Evolutionary conservation across 2,797 vertebrate species (phyloP).

Genomic region (Chloroceryle amazona): DNA sequence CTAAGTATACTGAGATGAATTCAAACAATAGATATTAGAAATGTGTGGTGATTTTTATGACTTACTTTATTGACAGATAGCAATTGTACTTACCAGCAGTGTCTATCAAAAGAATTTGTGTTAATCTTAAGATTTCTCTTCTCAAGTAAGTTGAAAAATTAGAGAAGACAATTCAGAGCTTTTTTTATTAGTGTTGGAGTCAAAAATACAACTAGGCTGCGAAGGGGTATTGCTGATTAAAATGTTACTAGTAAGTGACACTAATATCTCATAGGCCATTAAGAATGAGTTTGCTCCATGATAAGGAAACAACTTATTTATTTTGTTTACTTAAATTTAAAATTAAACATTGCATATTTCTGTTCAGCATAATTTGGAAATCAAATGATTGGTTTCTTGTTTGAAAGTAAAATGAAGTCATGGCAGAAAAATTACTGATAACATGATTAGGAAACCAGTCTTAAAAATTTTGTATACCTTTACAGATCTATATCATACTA

Average conservation of each 20-base stretch:
- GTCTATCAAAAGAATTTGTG: neutral
- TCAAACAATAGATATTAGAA: neutral
- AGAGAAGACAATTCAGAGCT: neutral
- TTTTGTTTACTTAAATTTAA: neutral
- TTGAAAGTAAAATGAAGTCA: neutral
- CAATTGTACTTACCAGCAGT: neutral
- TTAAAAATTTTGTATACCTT: neutral
- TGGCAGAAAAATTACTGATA: neutral
- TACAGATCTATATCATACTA: slow-evolving; percentile 83
- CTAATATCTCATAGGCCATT: neutral
- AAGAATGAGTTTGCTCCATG: neutral
- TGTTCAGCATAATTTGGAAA: neutral
- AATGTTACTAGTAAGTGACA: neutral
- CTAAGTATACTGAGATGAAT: neutral
- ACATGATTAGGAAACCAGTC: neutral
- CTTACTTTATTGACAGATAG: neutral
- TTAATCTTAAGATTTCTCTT: neutral
- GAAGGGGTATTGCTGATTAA: neutral
- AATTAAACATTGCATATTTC: neutral
- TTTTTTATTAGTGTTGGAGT: neutral
- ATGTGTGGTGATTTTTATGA: neutral
- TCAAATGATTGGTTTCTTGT: neutral
- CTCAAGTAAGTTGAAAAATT: neutral
- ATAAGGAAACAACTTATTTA: neutral
- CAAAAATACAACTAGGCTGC: neutral